Conservation (phyloP, 1,140 invertebrate species). For the Venustaconcha ellipsiformis region DNA sequence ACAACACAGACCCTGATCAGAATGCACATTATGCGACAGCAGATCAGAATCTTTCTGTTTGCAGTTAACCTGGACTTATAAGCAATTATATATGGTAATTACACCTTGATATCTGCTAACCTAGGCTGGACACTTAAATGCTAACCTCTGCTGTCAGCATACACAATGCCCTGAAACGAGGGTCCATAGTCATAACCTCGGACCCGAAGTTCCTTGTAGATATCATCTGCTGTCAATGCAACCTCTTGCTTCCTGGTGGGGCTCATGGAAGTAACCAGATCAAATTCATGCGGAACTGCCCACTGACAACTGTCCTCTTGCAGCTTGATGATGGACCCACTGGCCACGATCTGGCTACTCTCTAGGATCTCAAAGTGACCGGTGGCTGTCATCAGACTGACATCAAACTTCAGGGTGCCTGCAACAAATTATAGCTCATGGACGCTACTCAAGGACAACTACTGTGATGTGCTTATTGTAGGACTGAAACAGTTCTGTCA, state of each 20-base stretch:
- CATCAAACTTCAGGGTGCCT: conserved; percentile 83
- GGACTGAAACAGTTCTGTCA: too few relatives aligned
- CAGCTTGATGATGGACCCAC: conserved; percentile 33
- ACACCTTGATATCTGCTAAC: background rate
- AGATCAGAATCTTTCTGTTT: too few relatives aligned
- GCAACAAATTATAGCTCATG: conserved; percentile 9
- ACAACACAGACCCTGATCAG: too few relatives aligned
- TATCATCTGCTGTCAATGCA: conserved; percentile 77
- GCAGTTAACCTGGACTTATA: too few relatives aligned
- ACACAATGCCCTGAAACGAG: conserved; percentile 78
- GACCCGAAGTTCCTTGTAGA: conserved; percentile 94
- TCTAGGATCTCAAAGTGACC: conserved; percentile 94
- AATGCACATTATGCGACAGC: too few relatives aligned
- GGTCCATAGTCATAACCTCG: conserved; percentile 93
- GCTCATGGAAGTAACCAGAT: conserved; percentile 11
- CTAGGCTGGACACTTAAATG: background rate
- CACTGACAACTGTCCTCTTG: background rate
- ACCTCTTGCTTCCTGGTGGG: background rate
- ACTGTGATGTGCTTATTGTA: too few relatives aligned
- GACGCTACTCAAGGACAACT: too few relatives aligned
- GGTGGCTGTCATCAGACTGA: conserved; percentile 87
- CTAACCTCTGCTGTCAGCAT: conserved; percentile 40
- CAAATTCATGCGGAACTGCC: conserved; percentile 3
- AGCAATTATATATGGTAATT: background rate
- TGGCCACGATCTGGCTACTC: conserved; percentile 82